phyloP scores from a whole-genome alignment of 2,888 invertebrate genomes.

The Mechanitis mazaeus region DNA sequence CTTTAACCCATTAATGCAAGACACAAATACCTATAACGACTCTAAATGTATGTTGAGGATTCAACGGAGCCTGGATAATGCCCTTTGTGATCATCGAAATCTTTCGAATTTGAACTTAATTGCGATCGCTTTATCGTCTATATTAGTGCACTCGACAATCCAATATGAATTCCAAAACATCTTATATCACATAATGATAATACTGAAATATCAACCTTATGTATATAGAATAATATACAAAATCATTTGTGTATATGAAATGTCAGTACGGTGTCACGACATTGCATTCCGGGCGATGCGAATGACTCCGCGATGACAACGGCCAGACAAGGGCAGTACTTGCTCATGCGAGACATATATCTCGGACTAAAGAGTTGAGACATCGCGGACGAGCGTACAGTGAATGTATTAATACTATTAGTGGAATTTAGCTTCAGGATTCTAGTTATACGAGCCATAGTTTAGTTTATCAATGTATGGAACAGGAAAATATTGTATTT shows the following conservation, averaged over 20 bases:
- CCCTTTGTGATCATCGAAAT: slow-evolving; percentile 44
- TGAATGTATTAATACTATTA: slow-evolving; percentile 24
- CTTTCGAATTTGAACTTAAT: slow-evolving; percentile 45
- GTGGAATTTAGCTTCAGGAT: slow-evolving; percentile 17
- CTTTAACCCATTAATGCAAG: slow-evolving; percentile 31
- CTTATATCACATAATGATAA: slow-evolving; percentile 23
- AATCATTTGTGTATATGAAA: slow-evolving; percentile 34
- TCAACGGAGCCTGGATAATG: slow-evolving; percentile 55
- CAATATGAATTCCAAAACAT: slow-evolving; percentile 21
- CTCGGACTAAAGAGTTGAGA: neutral
- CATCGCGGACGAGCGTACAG: neutral
- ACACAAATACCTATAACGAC: slow-evolving; percentile 35
- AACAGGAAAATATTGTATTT: no score
- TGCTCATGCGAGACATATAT: slow-evolving; percentile 40
- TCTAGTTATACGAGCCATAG: neutral
- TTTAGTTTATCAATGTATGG: neutral
- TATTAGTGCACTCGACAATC: slow-evolving; percentile 37
- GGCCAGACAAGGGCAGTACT: slow-evolving; percentile 72
- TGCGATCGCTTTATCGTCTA: slow-evolving; percentile 43
- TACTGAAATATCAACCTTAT: slow-evolving; percentile 27
- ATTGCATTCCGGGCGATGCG: slow-evolving; percentile 71
- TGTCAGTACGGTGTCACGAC: slow-evolving; percentile 57
- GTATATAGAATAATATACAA: slow-evolving; percentile 14
- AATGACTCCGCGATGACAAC: slow-evolving; percentile 70
- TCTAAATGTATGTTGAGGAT: slow-evolving; percentile 39